Evolutionary conservation across 2,888 invertebrate species (phyloP).

Genomic region (Mellilla xanthometata): DNA sequence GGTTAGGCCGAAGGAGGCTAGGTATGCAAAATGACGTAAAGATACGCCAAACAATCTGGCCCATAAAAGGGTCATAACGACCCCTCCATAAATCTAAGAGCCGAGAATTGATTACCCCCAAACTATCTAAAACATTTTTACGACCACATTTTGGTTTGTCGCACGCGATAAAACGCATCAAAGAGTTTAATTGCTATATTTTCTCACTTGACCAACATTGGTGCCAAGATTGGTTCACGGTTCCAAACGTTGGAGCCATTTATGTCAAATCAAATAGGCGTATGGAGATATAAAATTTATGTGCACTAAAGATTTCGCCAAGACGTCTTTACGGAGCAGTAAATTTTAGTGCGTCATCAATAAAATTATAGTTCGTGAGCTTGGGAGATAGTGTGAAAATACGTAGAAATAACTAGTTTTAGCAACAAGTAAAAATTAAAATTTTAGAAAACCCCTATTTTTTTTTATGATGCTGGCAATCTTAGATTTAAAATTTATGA

Average conservation of each 20-base stretch:
- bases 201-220: slow-evolving; percentile 14
- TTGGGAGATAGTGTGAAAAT: background rate
- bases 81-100: slow-evolving; percentile 48
- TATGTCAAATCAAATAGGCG: slow-evolving; percentile 21
- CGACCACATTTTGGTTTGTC: slow-evolving; percentile 34
- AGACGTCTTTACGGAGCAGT: slow-evolving; percentile 18
- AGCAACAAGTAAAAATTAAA: no score
- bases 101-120: slow-evolving; percentile 50
- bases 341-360: slow-evolving; percentile 21
- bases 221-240: slow-evolving; percentile 10
- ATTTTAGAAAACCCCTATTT: no score
- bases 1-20: no score
- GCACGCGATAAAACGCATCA: slow-evolving; percentile 26
- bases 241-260: slow-evolving; percentile 17
- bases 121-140: slow-evolving; percentile 53
- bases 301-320: slow-evolving; percentile 20
- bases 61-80: slow-evolving; percentile 34
- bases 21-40: slow-evolving; percentile 5
- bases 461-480: no score
- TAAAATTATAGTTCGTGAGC: slow-evolving; percentile 6
- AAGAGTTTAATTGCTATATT: slow-evolving; percentile 29
- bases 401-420: background rate
- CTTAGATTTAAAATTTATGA: no score
- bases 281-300: slow-evolving; percentile 25
- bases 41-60: slow-evolving; percentile 21